Percentiles rank a stretch among this genome's conserved stretches.
phyloP scores from a whole-genome alignment of 2,797 vertebrate species.

The Naso thynnoides region DNA sequence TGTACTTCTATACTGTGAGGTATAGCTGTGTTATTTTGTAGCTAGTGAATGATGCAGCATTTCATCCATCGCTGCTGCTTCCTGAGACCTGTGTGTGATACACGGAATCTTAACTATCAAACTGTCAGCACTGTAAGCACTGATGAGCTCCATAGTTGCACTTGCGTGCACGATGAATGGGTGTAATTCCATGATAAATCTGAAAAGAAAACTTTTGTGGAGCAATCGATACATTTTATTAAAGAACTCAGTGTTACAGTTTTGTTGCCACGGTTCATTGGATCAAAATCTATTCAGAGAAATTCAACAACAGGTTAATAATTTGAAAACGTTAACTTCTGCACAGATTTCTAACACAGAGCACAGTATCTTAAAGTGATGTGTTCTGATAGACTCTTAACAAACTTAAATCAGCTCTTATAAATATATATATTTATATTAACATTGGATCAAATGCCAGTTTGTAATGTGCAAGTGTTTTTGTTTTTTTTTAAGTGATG shows the following conservation, averaged over 20 bases:
- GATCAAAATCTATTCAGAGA: not conserved
- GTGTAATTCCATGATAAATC: not conserved
- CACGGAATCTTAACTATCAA: not conserved
- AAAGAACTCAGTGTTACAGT: not conserved
- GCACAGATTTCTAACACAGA: conserved; percentile 1
- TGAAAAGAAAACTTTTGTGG: not conserved
- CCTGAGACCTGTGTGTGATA: conserved; percentile 20
- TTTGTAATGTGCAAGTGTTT: not conserved
- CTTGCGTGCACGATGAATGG: not conserved
- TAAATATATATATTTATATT: not conserved
- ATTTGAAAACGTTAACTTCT: conserved; percentile 2
- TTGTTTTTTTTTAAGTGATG: too few species aligned
- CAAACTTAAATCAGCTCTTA: not conserved
- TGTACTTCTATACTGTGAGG: conserved; percentile 13
- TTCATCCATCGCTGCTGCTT: conserved; percentile 39
- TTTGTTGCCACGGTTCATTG: not conserved
- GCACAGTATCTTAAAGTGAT: not conserved
- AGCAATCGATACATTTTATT: not conserved
- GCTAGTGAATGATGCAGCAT: conserved; percentile 66
- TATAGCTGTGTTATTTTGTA: conserved; percentile 57
- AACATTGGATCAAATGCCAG: not conserved
- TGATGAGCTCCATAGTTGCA: not conserved
- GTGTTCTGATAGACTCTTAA: not conserved
- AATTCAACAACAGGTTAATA: not conserved
- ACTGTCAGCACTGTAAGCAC: not conserved